Evolutionary conservation across 2,888 invertebrate genomes (phyloP), one percentile per base, ranked within the genome.

Genomic region (Ormyrus labotus): DNA sequence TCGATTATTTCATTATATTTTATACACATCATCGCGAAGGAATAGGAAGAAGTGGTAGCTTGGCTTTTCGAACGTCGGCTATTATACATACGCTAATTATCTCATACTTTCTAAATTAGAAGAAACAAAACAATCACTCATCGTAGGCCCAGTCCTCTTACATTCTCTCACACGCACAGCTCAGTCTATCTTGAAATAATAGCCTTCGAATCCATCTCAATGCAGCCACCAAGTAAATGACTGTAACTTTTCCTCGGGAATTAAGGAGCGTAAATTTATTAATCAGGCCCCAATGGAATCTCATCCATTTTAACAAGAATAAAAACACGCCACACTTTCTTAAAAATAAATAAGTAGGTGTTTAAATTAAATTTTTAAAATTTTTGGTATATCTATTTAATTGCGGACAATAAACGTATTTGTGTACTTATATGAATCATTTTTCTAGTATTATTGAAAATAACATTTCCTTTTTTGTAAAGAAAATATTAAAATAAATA

Each of bases 1-100:
- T 85, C 83, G 84, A 81, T 78, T 84, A 83, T 82, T 86, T 84
- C 34, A 79, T 81, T 83, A 82, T 84, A 7, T 63, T 79, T 85
- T 86, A 58, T 72, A 83, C 85, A 86, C 83, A 84, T 82, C 83
- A 75, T 83, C 68, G 83, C 82, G 81, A 81, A 81, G 76, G 68
- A 80, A 72, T 34, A 68, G 72, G 67, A 70, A 70, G 65, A 64
- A 70, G 6, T 71, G 75, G 61, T 78, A 48, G 53, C 64, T 79
- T 79, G 45, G 64, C 74, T 69, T 79, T 75, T 64, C 60, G 48
- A 65, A 61, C 55, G 55, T 75, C 55, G 61, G 61, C 71, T 71
- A 64, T 60, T 65, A 70, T 70, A 75, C 65, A 55, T 70, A 80
- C 11, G 45, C 55, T 74, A 75, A 13, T 70, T 51, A 63, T 55